These are phyloP conservation scores for Tridacna crocea DNA, from an alignment of 2,888 invertebrate genomes.

Conservation along the genomic window DNA sequence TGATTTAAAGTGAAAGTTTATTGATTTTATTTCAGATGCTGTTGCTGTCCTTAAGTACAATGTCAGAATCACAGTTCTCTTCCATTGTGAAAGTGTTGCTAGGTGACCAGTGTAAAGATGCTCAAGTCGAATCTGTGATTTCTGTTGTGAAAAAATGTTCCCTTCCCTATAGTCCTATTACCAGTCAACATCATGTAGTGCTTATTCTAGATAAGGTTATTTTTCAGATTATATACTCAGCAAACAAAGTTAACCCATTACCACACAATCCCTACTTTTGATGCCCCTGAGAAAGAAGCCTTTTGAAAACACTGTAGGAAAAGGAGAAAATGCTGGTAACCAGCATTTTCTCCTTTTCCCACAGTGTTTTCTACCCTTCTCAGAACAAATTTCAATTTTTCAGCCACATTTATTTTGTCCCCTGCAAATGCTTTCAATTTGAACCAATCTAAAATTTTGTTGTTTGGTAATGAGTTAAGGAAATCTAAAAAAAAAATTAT, in stretches of 20 bases:
- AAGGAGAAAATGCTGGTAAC: not conserved
- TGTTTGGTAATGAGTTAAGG: not conserved
- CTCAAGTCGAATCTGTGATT: constrained; percentile 29
- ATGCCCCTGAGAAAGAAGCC: no score
- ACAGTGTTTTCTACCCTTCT: not conserved
- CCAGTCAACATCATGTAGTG: constrained; percentile 66
- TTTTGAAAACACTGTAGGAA: no score
- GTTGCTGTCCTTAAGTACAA: constrained; percentile 32
- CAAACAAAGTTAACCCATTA: no score
- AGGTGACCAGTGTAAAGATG: constrained; percentile 9
- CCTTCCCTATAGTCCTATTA: constrained; percentile 3
- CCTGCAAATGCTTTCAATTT: not conserved
- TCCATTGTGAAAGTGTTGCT: constrained; percentile 37
- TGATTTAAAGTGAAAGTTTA: no score
- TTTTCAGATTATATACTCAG: no score
- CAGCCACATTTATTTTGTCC: not conserved
- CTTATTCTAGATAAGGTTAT: constrained; percentile 80
- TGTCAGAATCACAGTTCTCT: constrained; percentile 40
- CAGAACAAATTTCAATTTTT: not conserved
- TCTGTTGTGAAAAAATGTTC: constrained; percentile 38
- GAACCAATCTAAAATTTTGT: not conserved
- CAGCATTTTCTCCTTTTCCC: not conserved
- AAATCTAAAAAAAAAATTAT: no score
- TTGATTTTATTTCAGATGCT: constrained; percentile 39
- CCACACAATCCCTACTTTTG: no score